A percentile compares a stretch with the other conserved stretches of the same genome.
Evolutionary conservation across 1,140 invertebrate genomes (phyloP).

Genomic region (Hestina assimilis): DNA sequence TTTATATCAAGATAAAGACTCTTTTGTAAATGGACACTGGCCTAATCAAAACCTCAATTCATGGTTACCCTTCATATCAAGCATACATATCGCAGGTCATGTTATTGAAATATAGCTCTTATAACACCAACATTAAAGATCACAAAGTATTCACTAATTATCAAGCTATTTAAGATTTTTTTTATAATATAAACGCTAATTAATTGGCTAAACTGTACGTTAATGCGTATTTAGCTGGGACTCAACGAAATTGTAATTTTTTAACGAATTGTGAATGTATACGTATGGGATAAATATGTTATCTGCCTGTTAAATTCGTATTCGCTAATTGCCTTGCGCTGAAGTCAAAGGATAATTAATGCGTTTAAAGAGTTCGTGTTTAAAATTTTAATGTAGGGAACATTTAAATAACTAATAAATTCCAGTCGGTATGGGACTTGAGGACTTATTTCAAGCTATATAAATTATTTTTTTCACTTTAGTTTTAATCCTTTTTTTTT

Average conservation of each 20-base stretch:
- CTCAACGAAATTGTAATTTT: too few relatives aligned
- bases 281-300: background rate
- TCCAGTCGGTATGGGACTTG: too few relatives aligned
- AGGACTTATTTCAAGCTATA: too few relatives aligned
- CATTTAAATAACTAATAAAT: too few relatives aligned
- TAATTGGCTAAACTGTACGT: background rate
- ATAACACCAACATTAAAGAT: background rate
- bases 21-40: too few relatives aligned
- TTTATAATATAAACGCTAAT: background rate
- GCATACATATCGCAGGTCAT: too few relatives aligned
- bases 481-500: too few relatives aligned
- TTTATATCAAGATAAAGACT: too few relatives aligned
- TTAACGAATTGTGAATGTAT: too few relatives aligned
- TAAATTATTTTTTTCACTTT: too few relatives aligned
- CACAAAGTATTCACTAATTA: background rate
- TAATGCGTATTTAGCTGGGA: background rate
- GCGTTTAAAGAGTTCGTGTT: background rate
- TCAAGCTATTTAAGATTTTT: background rate
- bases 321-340: background rate
- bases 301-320: background rate
- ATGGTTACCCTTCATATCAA: background rate
- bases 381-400: background rate
- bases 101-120: too few relatives aligned
- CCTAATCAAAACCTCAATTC: too few relatives aligned
- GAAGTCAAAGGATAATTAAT: background rate